Conservation (phyloP, 2,797 vertebrate species). For the Notamacropus eugenii region DNA sequence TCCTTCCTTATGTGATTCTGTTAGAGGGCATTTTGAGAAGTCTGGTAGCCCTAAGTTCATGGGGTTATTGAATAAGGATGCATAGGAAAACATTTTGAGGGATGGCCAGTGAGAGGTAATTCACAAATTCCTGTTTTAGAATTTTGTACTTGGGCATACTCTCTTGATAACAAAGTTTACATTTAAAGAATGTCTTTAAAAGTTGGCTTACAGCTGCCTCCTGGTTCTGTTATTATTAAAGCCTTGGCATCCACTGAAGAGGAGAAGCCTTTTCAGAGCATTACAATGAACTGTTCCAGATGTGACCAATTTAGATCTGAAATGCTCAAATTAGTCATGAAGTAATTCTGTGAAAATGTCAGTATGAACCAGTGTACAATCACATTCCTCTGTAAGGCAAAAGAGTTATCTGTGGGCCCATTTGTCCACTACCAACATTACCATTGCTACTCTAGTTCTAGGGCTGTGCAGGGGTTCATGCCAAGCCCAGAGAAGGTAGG, state of each 20-base stretch:
- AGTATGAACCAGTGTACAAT: neutral
- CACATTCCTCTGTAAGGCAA: conserved; percentile 41
- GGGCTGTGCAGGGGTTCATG: neutral
- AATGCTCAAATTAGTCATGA: conserved; percentile 35
- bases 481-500: neutral
- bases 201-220: neutral
- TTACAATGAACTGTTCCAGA: conserved; percentile 1
- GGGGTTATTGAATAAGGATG: neutral
- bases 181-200: conserved; percentile 9
- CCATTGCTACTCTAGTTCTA: neutral
- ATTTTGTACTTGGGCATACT: neutral
- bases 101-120: neutral
- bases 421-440: neutral
- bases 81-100: neutral
- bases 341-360: conserved; percentile 43
- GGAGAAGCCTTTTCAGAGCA: neutral
- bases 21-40: neutral
- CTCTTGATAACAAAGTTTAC: neutral
- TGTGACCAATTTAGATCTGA: conserved; percentile 39
- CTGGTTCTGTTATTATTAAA: neutral
- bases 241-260: neutral
- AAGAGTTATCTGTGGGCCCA: conserved; percentile 14
- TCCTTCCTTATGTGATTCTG: neutral
- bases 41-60: neutral
- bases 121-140: neutral